Evolutionary conservation across 53 echinoderm and acorn worm genomes (phyloP).

Genomic region (Glandiceps talaboti): DNA sequence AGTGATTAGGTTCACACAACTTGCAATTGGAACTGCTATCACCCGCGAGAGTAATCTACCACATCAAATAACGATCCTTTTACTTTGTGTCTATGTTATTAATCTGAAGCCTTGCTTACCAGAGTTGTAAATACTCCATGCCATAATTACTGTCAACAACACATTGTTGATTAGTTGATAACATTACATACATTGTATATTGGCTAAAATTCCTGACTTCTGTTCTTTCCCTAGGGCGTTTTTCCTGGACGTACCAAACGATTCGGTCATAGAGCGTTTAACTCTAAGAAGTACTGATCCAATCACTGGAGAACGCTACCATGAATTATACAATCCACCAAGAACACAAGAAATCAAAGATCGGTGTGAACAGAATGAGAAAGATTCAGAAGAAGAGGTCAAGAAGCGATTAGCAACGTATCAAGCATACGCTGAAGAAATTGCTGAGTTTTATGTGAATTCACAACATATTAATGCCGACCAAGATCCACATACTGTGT

Average conservation of each 20-base stretch:
- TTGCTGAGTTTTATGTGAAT: conserved; percentile 79
- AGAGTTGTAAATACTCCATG: too few relatives aligned
- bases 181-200: too few relatives aligned
- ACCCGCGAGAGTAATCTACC: too few relatives aligned
- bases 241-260: conserved; percentile 93
- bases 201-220: too few relatives aligned
- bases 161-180: too few relatives aligned
- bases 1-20: too few relatives aligned
- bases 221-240: conserved; percentile 46
- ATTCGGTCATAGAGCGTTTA: conserved; percentile 88
- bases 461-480: conserved; percentile 92
- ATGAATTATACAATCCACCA: conserved; percentile 93
- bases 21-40: too few relatives aligned
- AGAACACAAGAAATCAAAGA: conserved; percentile 72
- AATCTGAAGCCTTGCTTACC: too few relatives aligned
- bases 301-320: conserved; percentile 73
- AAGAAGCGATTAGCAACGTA: conserved; percentile 62
- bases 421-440: conserved; percentile 88
- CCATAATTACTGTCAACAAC: too few relatives aligned
- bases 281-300: conserved; percentile 79
- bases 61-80: too few relatives aligned
- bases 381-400: conserved; percentile 59
- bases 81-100: too few relatives aligned
- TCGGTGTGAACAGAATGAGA: conserved; percentile 55
- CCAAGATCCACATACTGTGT: conserved; percentile 97